These are phyloP conservation scores for Platalea minor DNA, from an alignment of 2,797 vertebrate genomes.

Conservation along the genomic window DNA sequence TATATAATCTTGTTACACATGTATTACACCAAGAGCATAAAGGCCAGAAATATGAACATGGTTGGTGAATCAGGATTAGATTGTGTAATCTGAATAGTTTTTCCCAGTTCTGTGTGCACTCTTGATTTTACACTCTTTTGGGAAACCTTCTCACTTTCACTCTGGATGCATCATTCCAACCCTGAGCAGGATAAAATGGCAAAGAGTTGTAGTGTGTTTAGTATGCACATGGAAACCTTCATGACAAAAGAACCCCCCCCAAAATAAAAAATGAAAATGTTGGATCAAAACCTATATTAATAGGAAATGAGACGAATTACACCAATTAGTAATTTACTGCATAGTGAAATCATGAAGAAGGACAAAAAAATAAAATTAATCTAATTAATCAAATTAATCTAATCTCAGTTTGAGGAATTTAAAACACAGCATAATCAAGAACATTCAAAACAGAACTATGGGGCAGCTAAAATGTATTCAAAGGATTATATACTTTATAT, in stretches of 20 bases:
- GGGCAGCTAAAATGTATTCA: neutral
- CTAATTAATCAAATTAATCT: neutral
- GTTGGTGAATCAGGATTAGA: neutral
- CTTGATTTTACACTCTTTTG: neutral
- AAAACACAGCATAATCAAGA: neutral
- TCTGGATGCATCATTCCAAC: neutral
- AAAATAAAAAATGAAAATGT: neutral
- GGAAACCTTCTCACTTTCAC: neutral
- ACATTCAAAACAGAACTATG: neutral
- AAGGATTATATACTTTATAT: neutral
- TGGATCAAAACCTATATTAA: neutral
- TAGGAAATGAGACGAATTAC: neutral
- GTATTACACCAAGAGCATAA: neutral
- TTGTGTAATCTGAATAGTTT: neutral
- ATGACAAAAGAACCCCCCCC: neutral
- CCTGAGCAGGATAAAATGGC: neutral
- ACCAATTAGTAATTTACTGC: neutral
- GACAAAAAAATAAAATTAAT: neutral
- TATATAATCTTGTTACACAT: neutral
- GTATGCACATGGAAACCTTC: neutral
- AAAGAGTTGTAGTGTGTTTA: neutral
- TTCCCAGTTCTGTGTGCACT: neutral
- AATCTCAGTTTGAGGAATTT: neutral
- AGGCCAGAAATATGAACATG: neutral
- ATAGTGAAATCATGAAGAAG: neutral